A percentile compares a stretch with the other conserved stretches of the same genome.
These are phyloP conservation scores for Carcharodon carcharias DNA, from an alignment of 2,797 vertebrate genomes.

Conservation along the genomic window DNA sequence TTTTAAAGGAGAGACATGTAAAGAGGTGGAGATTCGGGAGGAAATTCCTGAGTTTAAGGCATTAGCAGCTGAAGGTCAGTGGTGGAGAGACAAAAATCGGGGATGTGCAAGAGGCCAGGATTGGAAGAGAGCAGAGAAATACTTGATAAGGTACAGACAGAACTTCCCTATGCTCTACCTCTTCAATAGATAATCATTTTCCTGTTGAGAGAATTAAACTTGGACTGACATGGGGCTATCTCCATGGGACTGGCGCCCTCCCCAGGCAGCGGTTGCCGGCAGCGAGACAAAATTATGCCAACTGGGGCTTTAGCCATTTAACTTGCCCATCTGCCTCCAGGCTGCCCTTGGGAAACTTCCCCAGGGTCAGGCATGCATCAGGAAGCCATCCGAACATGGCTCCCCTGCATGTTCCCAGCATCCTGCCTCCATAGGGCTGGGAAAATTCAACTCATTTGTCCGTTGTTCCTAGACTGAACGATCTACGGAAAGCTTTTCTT, in stretches of 20 bases:
- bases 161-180: not conserved
- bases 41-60: not conserved
- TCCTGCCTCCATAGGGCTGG: not conserved
- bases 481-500: not conserved
- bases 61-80: not conserved
- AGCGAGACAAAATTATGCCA: no score
- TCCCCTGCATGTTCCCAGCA: not conserved
- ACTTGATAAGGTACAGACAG: not conserved
- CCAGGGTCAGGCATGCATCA: not conserved
- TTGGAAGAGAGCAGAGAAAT: not conserved
- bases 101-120: not conserved
- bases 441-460: not conserved
- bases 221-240: no score
- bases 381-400: not conserved
- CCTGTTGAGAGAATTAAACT: not conserved
- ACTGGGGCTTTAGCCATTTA: not conserved
- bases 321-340: not conserved
- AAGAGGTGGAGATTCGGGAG: not conserved
- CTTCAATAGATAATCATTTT: not conserved
- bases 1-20: not conserved
- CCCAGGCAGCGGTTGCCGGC: no score
- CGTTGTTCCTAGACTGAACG: not conserved
- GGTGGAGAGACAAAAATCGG: not conserved
- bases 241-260: no score
- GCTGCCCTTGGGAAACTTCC: not conserved